These are phyloP conservation scores for Cataglyphis cursor DNA, from an alignment of 2,888 invertebrate genomes.

Conservation along the genomic window DNA sequence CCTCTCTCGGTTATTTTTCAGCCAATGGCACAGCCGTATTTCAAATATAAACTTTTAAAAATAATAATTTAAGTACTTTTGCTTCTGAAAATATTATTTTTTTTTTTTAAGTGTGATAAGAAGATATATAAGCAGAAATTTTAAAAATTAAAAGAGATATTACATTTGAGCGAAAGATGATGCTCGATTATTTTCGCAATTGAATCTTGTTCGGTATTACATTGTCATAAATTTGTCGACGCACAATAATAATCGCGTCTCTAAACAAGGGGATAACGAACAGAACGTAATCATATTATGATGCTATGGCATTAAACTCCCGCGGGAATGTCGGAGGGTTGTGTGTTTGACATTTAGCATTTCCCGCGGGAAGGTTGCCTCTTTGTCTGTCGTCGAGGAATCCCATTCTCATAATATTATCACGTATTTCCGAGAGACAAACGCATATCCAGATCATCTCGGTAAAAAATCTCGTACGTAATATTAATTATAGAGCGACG, in stretches of 20 bases:
- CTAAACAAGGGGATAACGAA: constrained; percentile 76
- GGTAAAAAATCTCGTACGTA: constrained; percentile 4
- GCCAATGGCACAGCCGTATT: not conserved
- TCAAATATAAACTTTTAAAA: not conserved
- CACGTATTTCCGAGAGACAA: constrained; percentile 53
- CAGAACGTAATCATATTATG: constrained; percentile 84
- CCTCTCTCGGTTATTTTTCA: not conserved
- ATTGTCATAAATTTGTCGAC: constrained; percentile 60
- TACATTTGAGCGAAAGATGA: not conserved
- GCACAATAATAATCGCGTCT: constrained; percentile 68
- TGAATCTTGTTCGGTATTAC: constrained; percentile 54
- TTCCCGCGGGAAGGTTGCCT: constrained; percentile 80
- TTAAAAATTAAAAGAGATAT: not conserved
- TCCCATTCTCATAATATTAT: constrained; percentile 70
- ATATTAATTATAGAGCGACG: not conserved
- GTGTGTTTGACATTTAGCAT: constrained; percentile 85
- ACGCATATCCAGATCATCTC: not conserved
- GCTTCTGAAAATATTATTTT: not conserved
- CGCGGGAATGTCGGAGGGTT: constrained; percentile 78
- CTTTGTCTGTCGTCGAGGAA: constrained; percentile 72
- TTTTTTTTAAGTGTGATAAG: not conserved
- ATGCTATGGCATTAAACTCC: constrained; percentile 83
- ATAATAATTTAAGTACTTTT: not conserved
- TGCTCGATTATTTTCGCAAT: constrained; percentile 9
- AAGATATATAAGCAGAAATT: not conserved